Evolutionary conservation across 2,888 invertebrate species (phyloP).

Genomic region (Seladonia tumulorum): DNA sequence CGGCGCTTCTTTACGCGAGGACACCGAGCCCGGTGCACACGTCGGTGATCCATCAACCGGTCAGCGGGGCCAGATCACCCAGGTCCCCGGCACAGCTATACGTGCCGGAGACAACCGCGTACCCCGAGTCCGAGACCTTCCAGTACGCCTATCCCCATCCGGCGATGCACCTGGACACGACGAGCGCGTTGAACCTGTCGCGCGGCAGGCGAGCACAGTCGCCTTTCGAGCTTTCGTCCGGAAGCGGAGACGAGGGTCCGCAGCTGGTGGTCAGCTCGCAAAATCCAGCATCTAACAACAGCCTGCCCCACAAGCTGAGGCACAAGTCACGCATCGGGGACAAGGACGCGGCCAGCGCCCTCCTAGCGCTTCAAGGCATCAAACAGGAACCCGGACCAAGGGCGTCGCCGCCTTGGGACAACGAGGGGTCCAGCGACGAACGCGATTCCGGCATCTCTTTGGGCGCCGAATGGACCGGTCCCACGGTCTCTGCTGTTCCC

Average conservation of each 20-base stretch:
- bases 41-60: conserved; percentile 87
- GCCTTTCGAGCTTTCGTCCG: conserved; percentile 93
- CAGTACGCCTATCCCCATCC: conserved; percentile 85
- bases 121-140: conserved; percentile 84
- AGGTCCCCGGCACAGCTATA: conserved; percentile 82
- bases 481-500: conserved; percentile 83
- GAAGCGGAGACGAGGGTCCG: conserved; percentile 87
- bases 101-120: conserved; percentile 81
- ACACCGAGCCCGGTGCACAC: conserved; percentile 87
- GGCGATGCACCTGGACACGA: conserved; percentile 86
- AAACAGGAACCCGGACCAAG: conserved; percentile 92
- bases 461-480: conserved; percentile 88
- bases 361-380: conserved; percentile 93
- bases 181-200: conserved; percentile 90
- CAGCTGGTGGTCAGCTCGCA: conserved; percentile 85
- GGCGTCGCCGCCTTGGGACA: conserved; percentile 94
- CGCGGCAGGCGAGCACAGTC: conserved; percentile 86
- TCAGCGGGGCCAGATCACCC: conserved; percentile 82
- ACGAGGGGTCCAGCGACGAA: conserved; percentile 95
- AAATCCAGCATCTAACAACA: conserved; percentile 88
- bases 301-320: conserved; percentile 94
- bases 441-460: conserved; percentile 95
- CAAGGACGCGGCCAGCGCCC: conserved; percentile 93
- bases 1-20: conserved; percentile 86
- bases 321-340: conserved; percentile 96